Evolutionary conservation across 2,797 vertebrate genomes (phyloP).

Genomic region (Danionella dracula): DNA sequence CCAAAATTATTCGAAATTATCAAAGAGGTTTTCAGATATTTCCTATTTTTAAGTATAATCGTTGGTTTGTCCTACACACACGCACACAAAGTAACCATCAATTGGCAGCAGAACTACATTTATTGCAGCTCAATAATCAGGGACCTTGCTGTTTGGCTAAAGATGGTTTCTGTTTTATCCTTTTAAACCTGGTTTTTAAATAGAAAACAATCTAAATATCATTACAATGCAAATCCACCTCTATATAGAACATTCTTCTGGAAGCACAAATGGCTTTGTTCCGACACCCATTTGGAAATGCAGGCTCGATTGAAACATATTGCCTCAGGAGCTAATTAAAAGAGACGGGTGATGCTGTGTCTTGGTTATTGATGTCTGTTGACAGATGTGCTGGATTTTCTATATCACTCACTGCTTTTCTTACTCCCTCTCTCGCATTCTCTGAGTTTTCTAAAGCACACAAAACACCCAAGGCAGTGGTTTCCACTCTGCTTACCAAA

Average conservation of each 20-base stretch:
- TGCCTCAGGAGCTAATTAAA: conserved; percentile 59
- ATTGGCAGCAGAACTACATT: too few species aligned
- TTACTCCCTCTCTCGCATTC: background rate
- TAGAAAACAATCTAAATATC: conserved; percentile 55
- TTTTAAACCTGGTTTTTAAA: conserved; percentile 53
- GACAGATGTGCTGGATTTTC: conserved; percentile 52
- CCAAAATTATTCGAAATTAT: too few species aligned
- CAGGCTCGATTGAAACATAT: conserved; percentile 51
- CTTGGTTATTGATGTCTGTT: conserved; percentile 55
- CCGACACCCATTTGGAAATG: conserved; percentile 54
- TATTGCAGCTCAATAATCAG: too few species aligned
- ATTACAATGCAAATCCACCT: conserved; percentile 47
- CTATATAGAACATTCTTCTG: conserved; percentile 54
- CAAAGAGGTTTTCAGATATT: too few species aligned
- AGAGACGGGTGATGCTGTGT: conserved; percentile 48
- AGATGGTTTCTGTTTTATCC: too few species aligned
- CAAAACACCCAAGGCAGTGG: conserved; percentile 19
- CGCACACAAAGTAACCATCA: too few species aligned
- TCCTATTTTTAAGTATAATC: too few species aligned
- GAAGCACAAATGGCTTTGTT: conserved; percentile 54
- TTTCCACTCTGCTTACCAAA: conserved; percentile 32
- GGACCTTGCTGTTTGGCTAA: too few species aligned
- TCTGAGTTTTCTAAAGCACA: conserved; percentile 5
- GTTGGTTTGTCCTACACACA: too few species aligned
- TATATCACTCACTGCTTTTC: conserved; percentile 7